Evolutionary conservation across 1,140 invertebrate species (phyloP), one percentile per base, ranked within the genome.

Genomic region (Lucilia cuprina): DNA sequence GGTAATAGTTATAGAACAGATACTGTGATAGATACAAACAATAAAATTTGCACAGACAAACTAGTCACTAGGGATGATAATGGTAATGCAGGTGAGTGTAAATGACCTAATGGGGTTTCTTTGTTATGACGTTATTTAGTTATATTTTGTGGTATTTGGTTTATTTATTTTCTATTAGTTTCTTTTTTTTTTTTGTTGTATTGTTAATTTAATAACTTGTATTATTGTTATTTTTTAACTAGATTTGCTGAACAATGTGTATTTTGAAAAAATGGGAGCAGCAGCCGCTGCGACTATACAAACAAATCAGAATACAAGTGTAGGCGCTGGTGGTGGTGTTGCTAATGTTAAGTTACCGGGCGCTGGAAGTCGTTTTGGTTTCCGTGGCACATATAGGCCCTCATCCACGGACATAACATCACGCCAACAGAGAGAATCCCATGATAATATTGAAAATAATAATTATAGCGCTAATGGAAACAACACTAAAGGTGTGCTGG

Each of bases 191-290:
- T 30, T 3, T 3, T 30, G 35, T 41, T 0, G 19, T 35, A 41
- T 77, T 35, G 5, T 78, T 78, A 78, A 75, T 14, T 60, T 70
- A 70, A 70, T 21, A 70, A 21, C 65, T 21, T 5, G 13, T 60
- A n/a, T n/a, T 75, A 14, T 30, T 47, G 12, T 47, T n/a, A n/a
- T 19, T 78, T 9, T 80, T 50, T 17, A 78, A 49, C 34, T 80
- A 84, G 83, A 84, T 65, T 70, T 84, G 5, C 60, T 84, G 21
- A 70, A 70, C 41, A 84, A 89, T 82, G 83, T 90, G 83, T 86
- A 89, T 77, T 91, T 91, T 83, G 89, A 89, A 86, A 90, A 89
- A 88, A 86, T 90, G 85, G 88, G 88, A 84, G 89, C 88, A 25
- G 88, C 86, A 74, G 83, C 80, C 30, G 78, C 85, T n/a, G 13